A percentile compares a stretch with the other conserved stretches of the same genome.
These are phyloP conservation scores for Gnathonemus longibarbis DNA, from an alignment of 2,113 vertebrate genomes.

Conservation along the genomic window DNA sequence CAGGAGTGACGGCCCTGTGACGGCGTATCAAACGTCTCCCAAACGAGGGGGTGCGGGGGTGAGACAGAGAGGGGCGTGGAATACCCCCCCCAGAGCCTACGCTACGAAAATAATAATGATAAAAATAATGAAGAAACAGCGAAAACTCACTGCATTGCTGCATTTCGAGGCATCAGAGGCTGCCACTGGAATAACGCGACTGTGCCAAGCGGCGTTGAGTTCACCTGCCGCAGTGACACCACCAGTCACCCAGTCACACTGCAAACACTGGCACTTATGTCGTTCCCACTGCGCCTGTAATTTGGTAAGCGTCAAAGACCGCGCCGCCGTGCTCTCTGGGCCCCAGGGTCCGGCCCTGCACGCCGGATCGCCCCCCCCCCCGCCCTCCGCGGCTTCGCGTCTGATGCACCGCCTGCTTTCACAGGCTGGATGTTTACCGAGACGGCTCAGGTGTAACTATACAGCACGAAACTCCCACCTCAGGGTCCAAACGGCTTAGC, in stretches of 20 bases:
- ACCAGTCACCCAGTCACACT: constrained; percentile 1
- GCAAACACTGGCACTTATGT: neutral
- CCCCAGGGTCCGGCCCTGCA: neutral
- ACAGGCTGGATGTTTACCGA: neutral
- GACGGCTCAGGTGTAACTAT: neutral
- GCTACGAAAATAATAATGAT: neutral
- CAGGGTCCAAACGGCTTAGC: neutral
- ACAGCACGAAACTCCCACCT: neutral
- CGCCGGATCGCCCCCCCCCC: neutral
- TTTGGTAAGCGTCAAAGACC: neutral
- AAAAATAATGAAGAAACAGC: neutral
- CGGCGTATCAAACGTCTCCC: constrained; percentile 32
- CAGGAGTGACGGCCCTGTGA: constrained; percentile 47
- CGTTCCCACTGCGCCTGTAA: neutral
- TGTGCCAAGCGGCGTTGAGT: neutral
- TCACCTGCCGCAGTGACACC: neutral
- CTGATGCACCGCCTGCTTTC: neutral
- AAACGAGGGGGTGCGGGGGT: constrained; percentile 37
- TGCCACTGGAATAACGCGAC: neutral
- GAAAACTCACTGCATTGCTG: neutral
- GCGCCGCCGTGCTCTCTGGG: neutral
- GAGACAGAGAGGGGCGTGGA: neutral
- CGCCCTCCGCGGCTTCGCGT: neutral
- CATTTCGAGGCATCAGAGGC: neutral
- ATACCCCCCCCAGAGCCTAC: neutral